Evolutionary conservation across 2,113 vertebrate genomes (phyloP).

Genomic region (Chloroceryle aenea): DNA sequence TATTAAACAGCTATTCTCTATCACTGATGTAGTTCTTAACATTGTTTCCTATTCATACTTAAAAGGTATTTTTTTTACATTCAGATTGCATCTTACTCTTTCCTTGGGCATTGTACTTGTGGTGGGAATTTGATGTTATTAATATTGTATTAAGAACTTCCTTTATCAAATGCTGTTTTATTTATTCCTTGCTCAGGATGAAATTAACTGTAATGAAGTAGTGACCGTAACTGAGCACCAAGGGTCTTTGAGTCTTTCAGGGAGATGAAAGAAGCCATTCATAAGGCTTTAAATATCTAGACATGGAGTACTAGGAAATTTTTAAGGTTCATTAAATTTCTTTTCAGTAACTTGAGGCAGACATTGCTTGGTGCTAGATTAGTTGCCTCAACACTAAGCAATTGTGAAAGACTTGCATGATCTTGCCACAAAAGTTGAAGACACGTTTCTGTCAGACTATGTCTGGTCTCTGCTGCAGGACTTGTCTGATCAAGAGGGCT

Average conservation of each 20-base stretch:
- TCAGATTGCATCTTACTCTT: neutral
- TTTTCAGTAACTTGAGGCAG: neutral
- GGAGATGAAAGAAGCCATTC: neutral
- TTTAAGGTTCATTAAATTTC: neutral
- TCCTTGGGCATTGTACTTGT: neutral
- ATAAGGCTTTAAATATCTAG: neutral
- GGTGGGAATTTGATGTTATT: neutral
- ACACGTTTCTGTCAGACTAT: neutral
- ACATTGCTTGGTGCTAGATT: neutral
- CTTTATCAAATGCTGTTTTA: neutral
- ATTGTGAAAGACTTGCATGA: neutral
- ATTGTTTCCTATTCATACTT: neutral
- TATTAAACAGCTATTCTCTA: neutral
- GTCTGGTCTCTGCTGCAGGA: neutral
- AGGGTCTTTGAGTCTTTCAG: neutral
- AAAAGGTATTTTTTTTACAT: neutral
- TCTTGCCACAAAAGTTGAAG: neutral
- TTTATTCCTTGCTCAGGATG: neutral
- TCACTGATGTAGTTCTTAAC: neutral
- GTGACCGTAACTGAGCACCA: neutral
- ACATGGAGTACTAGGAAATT: neutral
- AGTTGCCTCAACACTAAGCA: neutral
- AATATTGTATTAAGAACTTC: neutral
- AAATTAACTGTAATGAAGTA: neutral
- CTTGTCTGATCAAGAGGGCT: neutral